phyloP scores from a whole-genome alignment of 2,888 invertebrate genomes.

The Dryobota labecula region DNA sequence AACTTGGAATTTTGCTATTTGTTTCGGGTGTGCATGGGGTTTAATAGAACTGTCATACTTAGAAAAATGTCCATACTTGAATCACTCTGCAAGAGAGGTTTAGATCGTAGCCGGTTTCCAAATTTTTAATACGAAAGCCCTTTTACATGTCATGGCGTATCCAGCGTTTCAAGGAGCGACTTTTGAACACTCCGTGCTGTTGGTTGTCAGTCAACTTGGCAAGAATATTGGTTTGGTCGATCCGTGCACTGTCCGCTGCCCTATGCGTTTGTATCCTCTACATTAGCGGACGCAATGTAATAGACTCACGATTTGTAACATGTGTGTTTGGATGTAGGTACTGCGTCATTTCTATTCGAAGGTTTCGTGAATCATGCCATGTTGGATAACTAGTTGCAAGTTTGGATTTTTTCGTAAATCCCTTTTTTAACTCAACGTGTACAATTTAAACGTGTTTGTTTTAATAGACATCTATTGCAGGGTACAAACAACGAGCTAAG shows the following conservation, averaged over 20 bases:
- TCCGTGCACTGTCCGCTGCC: conserved; percentile 56
- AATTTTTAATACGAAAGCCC: conserved; percentile 60
- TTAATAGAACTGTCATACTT: conserved; percentile 62
- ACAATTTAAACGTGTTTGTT: conserved; percentile 12
- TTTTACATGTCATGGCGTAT: conserved; percentile 56
- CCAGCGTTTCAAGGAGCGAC: conserved; percentile 56
- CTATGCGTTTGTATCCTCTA: conserved; percentile 39
- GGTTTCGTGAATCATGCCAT: conserved; percentile 49
- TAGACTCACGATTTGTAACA: conserved; percentile 33
- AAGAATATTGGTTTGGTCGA: conserved; percentile 68
- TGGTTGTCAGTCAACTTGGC: conserved; percentile 52
- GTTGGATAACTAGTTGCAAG: conserved; percentile 45
- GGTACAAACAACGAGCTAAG: conserved; percentile 21
- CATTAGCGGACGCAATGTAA: conserved; percentile 36
- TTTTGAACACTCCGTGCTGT: conserved; percentile 36
- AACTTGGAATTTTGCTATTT: conserved; percentile 71
- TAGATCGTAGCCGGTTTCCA: conserved; percentile 64
- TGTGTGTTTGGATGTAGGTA: conserved; percentile 54
- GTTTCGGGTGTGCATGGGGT: conserved; percentile 79
- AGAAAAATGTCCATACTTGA: conserved; percentile 53
- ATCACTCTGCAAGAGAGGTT: conserved; percentile 63
- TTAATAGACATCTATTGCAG: conserved; percentile 53
- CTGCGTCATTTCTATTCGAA: conserved; percentile 47
- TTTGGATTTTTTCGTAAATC: conserved; percentile 41
- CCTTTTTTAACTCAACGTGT: conserved; percentile 3